Evolutionary conservation across 2,113 vertebrate genomes (phyloP).

Genomic region (Centropus unirufus): DNA sequence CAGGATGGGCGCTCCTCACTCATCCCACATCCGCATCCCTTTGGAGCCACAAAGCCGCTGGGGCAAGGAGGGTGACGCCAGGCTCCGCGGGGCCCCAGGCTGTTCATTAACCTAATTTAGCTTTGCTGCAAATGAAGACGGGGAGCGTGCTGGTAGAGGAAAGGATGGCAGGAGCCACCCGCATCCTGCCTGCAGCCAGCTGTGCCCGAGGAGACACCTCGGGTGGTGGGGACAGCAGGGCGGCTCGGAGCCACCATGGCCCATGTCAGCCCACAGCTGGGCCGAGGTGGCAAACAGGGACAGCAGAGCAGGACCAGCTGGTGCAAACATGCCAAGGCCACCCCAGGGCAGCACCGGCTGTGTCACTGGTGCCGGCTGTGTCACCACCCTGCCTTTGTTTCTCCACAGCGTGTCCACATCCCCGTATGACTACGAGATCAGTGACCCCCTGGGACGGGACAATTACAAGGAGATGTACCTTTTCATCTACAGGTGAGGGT

Average conservation of each 20-base stretch:
- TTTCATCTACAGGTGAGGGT: conserved; percentile 89
- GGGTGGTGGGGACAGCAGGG: background rate
- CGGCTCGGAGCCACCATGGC: background rate
- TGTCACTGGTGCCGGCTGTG: background rate
- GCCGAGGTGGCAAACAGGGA: too few relatives aligned
- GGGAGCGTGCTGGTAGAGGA: background rate
- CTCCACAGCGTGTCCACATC: conserved; percentile 68
- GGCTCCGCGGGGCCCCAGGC: background rate
- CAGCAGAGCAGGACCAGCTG: background rate
- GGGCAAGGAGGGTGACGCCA: conserved; percentile 4
- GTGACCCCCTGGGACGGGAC: conserved; percentile 85
- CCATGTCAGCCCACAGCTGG: fast-evolving
- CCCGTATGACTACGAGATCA: conserved; percentile 78
- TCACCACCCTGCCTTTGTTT: background rate
- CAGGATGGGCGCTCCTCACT: background rate
- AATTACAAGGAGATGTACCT: conserved; percentile 92
- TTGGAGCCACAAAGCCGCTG: background rate
- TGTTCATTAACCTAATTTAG: conserved; percentile 50
- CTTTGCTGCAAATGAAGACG: background rate
- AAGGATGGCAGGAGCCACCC: background rate
- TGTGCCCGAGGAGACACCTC: fast-evolving
- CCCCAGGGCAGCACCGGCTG: background rate
- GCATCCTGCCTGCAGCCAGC: fast-evolving
- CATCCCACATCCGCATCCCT: background rate
- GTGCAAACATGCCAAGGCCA: background rate